Conservation (phyloP, 2,113 vertebrate genomes). For the Colossoma macropomum region DNA sequence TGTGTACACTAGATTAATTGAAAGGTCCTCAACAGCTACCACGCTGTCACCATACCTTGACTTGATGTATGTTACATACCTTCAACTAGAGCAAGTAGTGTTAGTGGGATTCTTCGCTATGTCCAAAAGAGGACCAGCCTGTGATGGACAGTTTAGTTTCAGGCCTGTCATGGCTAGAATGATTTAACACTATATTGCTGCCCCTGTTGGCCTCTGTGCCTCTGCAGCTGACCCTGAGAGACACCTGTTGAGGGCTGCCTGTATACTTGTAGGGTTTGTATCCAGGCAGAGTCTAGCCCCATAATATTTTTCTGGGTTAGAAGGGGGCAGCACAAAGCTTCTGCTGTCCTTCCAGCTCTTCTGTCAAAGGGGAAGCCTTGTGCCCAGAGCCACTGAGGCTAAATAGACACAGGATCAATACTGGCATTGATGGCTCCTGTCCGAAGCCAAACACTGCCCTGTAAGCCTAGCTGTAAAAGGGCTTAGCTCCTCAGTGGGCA, state of each 20-base stretch:
- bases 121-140: background rate
- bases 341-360: background rate
- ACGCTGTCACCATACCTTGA: background rate
- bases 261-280: background rate
- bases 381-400: background rate
- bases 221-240: background rate
- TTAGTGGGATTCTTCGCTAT: background rate
- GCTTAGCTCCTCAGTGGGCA: background rate
- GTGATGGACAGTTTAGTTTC: slow-evolving; percentile 7
- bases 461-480: background rate
- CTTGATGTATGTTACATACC: background rate
- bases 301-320: background rate
- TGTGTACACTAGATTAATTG: background rate
- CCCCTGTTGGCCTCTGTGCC: background rate
- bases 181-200: background rate
- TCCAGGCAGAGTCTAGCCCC: background rate
- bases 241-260: background rate
- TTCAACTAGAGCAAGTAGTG: background rate
- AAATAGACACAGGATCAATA: slow-evolving; percentile 23
- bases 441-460: background rate
- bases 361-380: background rate
- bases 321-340: background rate
- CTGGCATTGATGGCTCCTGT: slow-evolving; percentile 18
- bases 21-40: background rate
- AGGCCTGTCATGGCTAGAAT: slow-evolving; percentile 6